Base-by-base conservation (phyloP, 2,113 vertebrate genomes). In the Pelmatolapia mariae region DNA sequence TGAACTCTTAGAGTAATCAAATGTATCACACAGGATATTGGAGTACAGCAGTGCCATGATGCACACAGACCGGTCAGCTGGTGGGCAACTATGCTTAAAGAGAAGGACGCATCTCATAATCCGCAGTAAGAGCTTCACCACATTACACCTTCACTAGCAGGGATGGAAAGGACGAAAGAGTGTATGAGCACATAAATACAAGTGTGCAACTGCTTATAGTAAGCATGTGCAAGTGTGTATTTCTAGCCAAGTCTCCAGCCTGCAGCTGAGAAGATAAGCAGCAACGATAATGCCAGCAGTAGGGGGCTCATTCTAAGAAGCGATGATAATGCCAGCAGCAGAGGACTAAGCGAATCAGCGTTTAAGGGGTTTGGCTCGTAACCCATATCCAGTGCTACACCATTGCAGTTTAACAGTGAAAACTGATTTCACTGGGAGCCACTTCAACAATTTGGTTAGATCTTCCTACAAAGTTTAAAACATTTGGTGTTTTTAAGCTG, bases 221-320 rank as follows among this genome's bases (percentile, higher is more conserved):
- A 83, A 61, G 66, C 45, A 76, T 80, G 61, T 18, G 33, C 8
- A 73, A 54, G 66, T 76, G 71, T 54, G 33, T 24, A 1, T 87
- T 84, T 80, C 76, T 15, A 85, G 89, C 85, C 85, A 94, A 92
- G 87, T 87, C 82, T 89, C 71, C 78, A 85, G 88, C 76, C 90
- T 94, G 88, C 66, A 94, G 86, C 86, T 54, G 24, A 89, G 36
- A 71, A 88, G 94, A 93, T 94, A 94, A 93, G 92, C 90, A 82
- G 89, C 61, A 85, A 68, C 18, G 92, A 94, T 93, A 94, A 88
- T 91, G 93, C 87, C 88, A 86, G 81, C 86, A 80, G 56, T 81
- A 71, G 36, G 89, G 80, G 78, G 86, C 82, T 29, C 87, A 86
- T 92, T 82, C 87, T 93, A 85, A 82, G 61, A 93, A 87, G 82